phyloP scores from a whole-genome alignment of 1,140 invertebrate genomes.

The Araneus ventricosus region DNA sequence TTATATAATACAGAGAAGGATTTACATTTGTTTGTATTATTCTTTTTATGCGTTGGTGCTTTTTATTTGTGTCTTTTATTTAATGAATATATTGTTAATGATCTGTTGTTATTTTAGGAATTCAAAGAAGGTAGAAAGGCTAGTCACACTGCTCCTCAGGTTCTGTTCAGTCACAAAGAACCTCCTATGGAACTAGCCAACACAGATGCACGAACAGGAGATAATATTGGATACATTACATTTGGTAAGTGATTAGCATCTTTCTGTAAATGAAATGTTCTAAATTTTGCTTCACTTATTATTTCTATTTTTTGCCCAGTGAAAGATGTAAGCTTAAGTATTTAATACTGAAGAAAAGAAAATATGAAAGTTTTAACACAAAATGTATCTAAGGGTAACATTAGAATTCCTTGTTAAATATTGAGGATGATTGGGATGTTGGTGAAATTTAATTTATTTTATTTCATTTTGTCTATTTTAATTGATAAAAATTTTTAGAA shows the following conservation, averaged over 20 bases:
- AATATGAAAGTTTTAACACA: too few species aligned
- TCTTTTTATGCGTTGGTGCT: not conserved
- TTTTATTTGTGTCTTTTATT: not conserved
- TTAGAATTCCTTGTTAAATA: too few species aligned
- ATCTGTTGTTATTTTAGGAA: constrained; percentile 83
- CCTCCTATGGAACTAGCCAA: constrained; percentile 96
- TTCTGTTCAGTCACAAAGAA: constrained; percentile 90
- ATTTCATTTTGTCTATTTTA: too few species aligned
- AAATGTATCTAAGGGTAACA: too few species aligned
- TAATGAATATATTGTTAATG: not conserved
- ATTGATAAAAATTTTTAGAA: too few species aligned
- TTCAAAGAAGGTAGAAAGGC: constrained; percentile 98
- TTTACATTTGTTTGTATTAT: too few species aligned
- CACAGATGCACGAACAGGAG: constrained; percentile 94
- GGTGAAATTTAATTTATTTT: too few species aligned
- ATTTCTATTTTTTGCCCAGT: too few species aligned
- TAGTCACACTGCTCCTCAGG: constrained; percentile 90
- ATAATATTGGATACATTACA: constrained; percentile 99
- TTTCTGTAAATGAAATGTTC: not conserved
- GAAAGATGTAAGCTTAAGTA: too few species aligned
- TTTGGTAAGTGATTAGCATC: constrained; percentile 88
- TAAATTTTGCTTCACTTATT: not conserved
- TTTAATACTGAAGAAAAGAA: too few species aligned
- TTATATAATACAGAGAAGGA: too few species aligned
- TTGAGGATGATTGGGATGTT: too few species aligned